Conservation (phyloP, 2,888 invertebrate genomes). For the Patella pellucida region DNA sequence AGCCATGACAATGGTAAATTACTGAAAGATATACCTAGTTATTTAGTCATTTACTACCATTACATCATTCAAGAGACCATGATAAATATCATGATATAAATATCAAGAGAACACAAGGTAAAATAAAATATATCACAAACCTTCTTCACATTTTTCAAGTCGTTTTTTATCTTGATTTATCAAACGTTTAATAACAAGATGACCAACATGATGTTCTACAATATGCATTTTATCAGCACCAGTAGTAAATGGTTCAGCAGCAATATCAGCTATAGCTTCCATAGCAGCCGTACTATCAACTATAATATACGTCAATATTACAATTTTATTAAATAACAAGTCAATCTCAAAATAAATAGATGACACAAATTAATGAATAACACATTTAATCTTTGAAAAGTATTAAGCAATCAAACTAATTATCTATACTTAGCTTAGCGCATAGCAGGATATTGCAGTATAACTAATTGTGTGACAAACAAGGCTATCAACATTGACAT, state of each 20-base stretch:
- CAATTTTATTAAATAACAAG: too few species aligned
- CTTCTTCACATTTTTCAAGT: constrained; percentile 52
- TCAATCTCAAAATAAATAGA: too few species aligned
- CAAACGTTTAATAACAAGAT: constrained; percentile 66
- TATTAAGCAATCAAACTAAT: too few species aligned
- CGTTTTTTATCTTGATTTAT: constrained; percentile 63
- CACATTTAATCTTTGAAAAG: too few species aligned
- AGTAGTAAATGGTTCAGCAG: constrained; percentile 60
- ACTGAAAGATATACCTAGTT: too few species aligned
- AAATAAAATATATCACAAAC: constrained; percentile 42
- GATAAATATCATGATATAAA: not conserved
- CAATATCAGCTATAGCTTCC: constrained; percentile 61
- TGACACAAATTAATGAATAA: too few species aligned
- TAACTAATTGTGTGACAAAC: too few species aligned
- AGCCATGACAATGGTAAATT: too few species aligned
- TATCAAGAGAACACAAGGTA: constrained; percentile 33
- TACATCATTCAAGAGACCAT: not conserved
- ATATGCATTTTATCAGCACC: constrained; percentile 60
- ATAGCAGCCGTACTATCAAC: constrained; percentile 64
- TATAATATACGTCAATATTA: constrained; percentile 28
- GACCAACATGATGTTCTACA: constrained; percentile 67
- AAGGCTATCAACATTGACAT: too few species aligned
- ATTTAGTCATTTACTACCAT: not conserved
- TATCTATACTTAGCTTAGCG: too few species aligned
- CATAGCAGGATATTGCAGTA: too few species aligned